Percentiles rank a stretch among this genome's conserved stretches.
Conservation (phyloP, 2,888 invertebrate genomes). For the Pseudococcus longispinus region DNA sequence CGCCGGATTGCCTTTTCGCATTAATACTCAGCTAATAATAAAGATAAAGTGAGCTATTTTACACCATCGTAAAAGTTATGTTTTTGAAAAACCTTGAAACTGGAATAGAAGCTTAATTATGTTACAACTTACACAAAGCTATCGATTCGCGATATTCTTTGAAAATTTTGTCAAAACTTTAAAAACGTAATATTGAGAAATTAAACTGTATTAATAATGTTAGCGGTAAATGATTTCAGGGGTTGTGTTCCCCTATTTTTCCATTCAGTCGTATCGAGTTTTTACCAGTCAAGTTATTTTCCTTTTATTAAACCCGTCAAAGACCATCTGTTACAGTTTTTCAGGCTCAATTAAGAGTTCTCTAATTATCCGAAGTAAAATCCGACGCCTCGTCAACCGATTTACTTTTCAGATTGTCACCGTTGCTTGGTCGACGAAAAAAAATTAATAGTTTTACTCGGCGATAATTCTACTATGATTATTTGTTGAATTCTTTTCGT, state of each 20-base stretch:
- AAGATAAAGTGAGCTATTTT: too few relatives aligned
- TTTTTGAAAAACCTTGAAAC: background rate
- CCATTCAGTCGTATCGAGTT: slow-evolving; percentile 7
- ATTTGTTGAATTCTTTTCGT: background rate
- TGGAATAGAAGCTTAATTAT: background rate
- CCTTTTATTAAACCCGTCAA: slow-evolving; percentile 12
- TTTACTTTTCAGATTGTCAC: background rate
- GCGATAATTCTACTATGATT: background rate
- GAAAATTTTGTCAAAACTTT: slow-evolving; percentile 1
- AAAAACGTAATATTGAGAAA: background rate
- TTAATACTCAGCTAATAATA: too few relatives aligned
- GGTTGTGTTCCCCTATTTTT: background rate
- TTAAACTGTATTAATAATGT: background rate
- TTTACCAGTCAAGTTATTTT: background rate
- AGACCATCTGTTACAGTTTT: slow-evolving; percentile 26
- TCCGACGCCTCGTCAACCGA: background rate
- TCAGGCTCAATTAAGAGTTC: slow-evolving; percentile 3
- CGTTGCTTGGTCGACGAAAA: background rate
- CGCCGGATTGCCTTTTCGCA: too few relatives aligned
- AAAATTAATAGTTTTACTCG: background rate
- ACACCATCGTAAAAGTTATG: background rate
- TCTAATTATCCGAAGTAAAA: slow-evolving; percentile 9
- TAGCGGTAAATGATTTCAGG: slow-evolving; percentile 13
- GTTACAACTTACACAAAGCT: background rate
- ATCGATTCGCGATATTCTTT: background rate